Evolutionary conservation across 2,113 vertebrate species (phyloP).

Genomic region (Neodontobutis hainanensis): DNA sequence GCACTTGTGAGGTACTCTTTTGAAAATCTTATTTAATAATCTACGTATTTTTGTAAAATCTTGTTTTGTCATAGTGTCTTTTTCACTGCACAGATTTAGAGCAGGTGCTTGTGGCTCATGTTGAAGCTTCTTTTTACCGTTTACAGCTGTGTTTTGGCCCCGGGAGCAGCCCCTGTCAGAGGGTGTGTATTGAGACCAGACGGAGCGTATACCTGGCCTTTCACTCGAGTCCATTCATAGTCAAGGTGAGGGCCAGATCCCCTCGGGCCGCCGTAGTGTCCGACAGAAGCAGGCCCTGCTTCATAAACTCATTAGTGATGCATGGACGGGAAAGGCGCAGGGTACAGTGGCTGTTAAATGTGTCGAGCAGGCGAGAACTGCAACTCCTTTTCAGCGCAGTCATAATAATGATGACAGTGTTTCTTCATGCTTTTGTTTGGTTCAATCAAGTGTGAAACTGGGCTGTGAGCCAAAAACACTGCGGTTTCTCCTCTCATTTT

Average conservation of each 20-base stretch:
- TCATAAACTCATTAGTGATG: slow-evolving; percentile 72
- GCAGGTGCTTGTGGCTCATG: background rate
- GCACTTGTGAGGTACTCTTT: too few relatives aligned
- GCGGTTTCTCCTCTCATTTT: background rate
- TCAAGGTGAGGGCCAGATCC: slow-evolving; percentile 60
- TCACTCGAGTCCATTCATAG: slow-evolving; percentile 54
- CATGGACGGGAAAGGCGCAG: slow-evolving; percentile 49
- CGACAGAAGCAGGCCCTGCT: slow-evolving; percentile 15
- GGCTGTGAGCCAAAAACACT: background rate
- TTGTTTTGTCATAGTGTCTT: background rate
- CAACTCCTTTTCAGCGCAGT: slow-evolving; percentile 56
- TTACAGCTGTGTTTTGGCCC: background rate
- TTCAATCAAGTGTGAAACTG: slow-evolving; percentile 60
- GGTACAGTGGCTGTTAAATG: slow-evolving; percentile 64
- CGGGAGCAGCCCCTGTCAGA: background rate
- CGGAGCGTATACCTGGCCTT: slow-evolving; percentile 53
- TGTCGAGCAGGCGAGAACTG: slow-evolving; percentile 66
- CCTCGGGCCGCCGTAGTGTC: slow-evolving; percentile 26
- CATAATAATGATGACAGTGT: slow-evolving; percentile 71
- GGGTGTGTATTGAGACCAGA: slow-evolving; percentile 75
- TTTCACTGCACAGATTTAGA: background rate
- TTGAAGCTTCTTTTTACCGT: background rate
- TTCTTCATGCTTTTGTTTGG: slow-evolving; percentile 65
- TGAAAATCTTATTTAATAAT: too few relatives aligned
- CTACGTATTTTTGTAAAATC: too few relatives aligned